Evolutionary conservation across 1,140 invertebrate species (phyloP), one percentile per base, ranked within the genome.

Genomic region (Zaprionus capensis): DNA sequence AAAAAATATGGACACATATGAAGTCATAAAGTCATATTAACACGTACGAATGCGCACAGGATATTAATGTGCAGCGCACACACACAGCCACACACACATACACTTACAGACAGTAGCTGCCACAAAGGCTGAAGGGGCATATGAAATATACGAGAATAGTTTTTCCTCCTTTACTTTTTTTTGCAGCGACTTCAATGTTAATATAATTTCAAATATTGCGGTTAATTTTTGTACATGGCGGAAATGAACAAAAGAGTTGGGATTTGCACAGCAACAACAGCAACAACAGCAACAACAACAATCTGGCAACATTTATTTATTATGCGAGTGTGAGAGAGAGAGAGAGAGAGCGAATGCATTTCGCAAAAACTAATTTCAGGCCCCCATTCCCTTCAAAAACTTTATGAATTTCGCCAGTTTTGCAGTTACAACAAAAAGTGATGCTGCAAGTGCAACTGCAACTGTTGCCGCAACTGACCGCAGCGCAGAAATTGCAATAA

Each of bases 11-110:
- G 84, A 88, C 84, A 88, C 85, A 90, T 91, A 90, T 91, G 82
- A 90, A 90, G 86, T 90, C 86, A 90, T 90, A 90, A 90, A 90
- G 86, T 90, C 86, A 90, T 91, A 90, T 90, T 90, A 90, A 90
- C 86, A 90, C 86, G 86, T 90, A 91, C 86, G 86, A 90, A 85
- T 91, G 84, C 87, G 86, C 86, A 90, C 82, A 90, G 86, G 86
- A 91, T 90, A 90, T 90, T 90, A 90, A 91, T 90, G 86, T 90
- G 82, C 79, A 87, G 69, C 71, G 74, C 66, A 70, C 73, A 36
- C 63, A 77, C 56, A 58, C 72, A 49, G 15, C 15, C 44, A 61
- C 34, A 24, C 15, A 69, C 51, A 59, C 36, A 68, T 2, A 31
- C 28, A 7, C 6, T 31, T 31, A 31, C 9, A n/a, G 51, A 66